phyloP scores from a whole-genome alignment of 2,113 vertebrate genomes.

The Hirundichthys speculiger region DNA sequence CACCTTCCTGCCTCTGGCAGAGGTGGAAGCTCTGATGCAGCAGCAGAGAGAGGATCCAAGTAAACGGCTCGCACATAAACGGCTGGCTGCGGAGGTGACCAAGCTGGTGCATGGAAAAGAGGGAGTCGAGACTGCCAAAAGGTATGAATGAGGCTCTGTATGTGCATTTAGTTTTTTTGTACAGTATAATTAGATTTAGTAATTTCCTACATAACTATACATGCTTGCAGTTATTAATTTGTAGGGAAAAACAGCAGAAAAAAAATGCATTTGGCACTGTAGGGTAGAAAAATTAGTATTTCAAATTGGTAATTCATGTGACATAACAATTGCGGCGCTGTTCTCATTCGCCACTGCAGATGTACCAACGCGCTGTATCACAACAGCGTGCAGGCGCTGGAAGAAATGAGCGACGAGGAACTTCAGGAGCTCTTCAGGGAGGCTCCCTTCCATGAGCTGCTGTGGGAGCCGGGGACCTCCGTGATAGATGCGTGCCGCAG shows the following conservation, averaged over 20 bases:
- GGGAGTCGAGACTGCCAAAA: conserved; percentile 92
- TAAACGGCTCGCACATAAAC: conserved; percentile 89
- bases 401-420: conserved; percentile 91
- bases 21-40: conserved; percentile 91
- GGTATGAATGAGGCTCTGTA: conserved; percentile 69
- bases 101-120: conserved; percentile 95
- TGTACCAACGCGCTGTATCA: conserved; percentile 90
- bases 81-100: conserved; percentile 95
- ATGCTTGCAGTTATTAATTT: too few species aligned
- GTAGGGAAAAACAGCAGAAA: too few species aligned
- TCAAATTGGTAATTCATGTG: too few species aligned
- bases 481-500: conserved; percentile 88
- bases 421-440: conserved; percentile 91
- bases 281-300: too few species aligned
- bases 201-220: too few species aligned
- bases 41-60: conserved; percentile 87
- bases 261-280: too few species aligned
- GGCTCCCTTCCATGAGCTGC: conserved; percentile 88
- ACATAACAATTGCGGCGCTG: too few species aligned
- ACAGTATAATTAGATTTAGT: background rate
- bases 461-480: conserved; percentile 90
- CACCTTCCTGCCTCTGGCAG: conserved; percentile 91
- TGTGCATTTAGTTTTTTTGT: background rate
- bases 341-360: conserved; percentile 64
- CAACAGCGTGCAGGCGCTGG: conserved; percentile 85